phyloP scores from a whole-genome alignment of 2,888 invertebrate species.

The Unio pictorum region DNA sequence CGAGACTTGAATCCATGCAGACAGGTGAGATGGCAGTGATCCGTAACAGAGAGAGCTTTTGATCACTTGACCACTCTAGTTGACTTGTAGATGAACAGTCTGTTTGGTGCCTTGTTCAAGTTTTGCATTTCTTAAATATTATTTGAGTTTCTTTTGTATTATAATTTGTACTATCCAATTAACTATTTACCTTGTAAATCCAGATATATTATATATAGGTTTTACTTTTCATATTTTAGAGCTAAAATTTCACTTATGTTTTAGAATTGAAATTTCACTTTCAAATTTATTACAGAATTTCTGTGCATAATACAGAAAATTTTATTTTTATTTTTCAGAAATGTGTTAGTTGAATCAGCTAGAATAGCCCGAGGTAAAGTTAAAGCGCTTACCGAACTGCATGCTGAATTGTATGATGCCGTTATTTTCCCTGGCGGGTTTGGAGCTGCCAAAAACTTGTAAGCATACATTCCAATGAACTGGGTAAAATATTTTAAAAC shows the following conservation, averaged over 20 bases:
- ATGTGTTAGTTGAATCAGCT: conserved; percentile 75
- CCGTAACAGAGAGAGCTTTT: too few species aligned
- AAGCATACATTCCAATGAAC: conserved; percentile 45
- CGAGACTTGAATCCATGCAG: too few species aligned
- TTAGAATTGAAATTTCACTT: not conserved
- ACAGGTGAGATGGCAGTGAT: too few species aligned
- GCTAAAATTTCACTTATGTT: not conserved
- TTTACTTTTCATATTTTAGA: not conserved
- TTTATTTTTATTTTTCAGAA: conserved; percentile 60
- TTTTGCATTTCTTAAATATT: too few species aligned
- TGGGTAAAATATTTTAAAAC: too few species aligned
- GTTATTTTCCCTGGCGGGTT: conserved; percentile 77
- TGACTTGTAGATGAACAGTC: too few species aligned
- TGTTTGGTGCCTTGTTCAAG: too few species aligned
- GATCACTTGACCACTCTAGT: too few species aligned
- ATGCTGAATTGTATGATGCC: conserved; percentile 71
- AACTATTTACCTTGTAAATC: too few species aligned
- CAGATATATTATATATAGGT: too few species aligned
- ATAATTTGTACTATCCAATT: too few species aligned
- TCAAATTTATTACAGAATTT: not conserved
- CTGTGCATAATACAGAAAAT: not conserved
- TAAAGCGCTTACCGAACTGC: conserved; percentile 70
- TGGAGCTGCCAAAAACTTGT: conserved; percentile 77
- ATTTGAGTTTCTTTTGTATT: too few species aligned
- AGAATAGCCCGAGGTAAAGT: conserved; percentile 74